Conservation (phyloP, 2,888 invertebrate genomes). For the Pseudanteris insignis region DNA sequence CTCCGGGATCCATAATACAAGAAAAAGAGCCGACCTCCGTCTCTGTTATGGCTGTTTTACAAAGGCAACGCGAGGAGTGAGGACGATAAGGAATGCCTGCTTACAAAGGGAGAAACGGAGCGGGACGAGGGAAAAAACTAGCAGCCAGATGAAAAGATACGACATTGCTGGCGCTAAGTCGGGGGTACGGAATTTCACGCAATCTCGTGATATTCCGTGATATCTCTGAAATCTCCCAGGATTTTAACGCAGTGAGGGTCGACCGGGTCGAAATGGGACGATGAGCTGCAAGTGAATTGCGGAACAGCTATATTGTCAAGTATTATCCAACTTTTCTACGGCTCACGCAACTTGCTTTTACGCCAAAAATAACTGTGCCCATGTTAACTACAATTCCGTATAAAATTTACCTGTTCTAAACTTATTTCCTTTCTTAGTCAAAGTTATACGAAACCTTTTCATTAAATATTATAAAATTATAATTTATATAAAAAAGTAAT, state of each 20-base stretch:
- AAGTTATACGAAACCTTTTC: too few relatives aligned
- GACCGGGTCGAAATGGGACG: slow-evolving; percentile 16
- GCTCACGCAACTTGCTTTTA: too few relatives aligned
- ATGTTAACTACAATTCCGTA: too few relatives aligned
- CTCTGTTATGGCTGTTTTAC: slow-evolving; percentile 37
- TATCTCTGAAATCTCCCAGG: slow-evolving; percentile 41
- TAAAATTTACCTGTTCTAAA: too few relatives aligned
- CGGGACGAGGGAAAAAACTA: slow-evolving; percentile 8
- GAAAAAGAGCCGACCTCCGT: slow-evolving; percentile 28
- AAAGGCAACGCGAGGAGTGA: slow-evolving; percentile 21
- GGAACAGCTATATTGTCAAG: slow-evolving; percentile 19
- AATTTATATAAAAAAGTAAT: too few relatives aligned
- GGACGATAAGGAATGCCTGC: slow-evolving; percentile 20
- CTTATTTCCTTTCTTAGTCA: too few relatives aligned
- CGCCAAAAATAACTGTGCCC: too few relatives aligned
- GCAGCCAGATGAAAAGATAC: slow-evolving; percentile 35
- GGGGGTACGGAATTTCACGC: slow-evolving; percentile 34
- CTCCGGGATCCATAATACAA: slow-evolving; percentile 34
- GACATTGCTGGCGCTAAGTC: slow-evolving; percentile 15
- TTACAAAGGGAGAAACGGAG: slow-evolving; percentile 15
- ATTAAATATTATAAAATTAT: too few relatives aligned
- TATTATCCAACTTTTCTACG: slow-evolving; percentile 20
- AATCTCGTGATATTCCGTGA: slow-evolving; percentile 45
- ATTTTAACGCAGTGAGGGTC: slow-evolving; percentile 31
- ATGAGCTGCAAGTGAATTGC: slow-evolving; percentile 29